Percentiles rank a stretch among this genome's conserved stretches.
phyloP scores from a whole-genome alignment of 2,797 vertebrate genomes.

The Fratercula arctica region DNA sequence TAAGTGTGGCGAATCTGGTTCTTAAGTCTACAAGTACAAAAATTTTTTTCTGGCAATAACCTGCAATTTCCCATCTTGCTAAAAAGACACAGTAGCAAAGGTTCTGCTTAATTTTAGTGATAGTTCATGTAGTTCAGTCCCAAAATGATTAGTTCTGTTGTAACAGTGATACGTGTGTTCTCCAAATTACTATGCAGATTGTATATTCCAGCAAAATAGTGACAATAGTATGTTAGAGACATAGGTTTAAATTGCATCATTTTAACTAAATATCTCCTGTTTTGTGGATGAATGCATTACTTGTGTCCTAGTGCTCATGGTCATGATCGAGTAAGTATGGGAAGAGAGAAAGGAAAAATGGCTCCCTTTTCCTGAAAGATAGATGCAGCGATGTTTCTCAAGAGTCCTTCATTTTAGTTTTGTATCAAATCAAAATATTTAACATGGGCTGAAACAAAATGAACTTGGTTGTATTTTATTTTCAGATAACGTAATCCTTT shows the following conservation, averaged over 20 bases:
- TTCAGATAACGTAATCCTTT: neutral
- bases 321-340: neutral
- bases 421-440: neutral
- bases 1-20: neutral
- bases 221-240: neutral
- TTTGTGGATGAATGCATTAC: fast-evolving
- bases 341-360: neutral
- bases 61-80: neutral
- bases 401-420: neutral
- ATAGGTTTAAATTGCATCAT: neutral
- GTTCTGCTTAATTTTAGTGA: neutral
- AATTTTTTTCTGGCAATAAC: neutral
- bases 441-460: neutral
- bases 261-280: neutral
- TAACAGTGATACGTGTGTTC: neutral
- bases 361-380: neutral
- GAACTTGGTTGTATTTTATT: neutral
- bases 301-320: neutral
- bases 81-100: neutral
- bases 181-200: neutral
- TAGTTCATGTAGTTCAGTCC: neutral
- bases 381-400: neutral
- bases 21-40: neutral
- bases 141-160: neutral
- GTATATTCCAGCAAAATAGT: neutral